Conservation (phyloP, 92 coral and sea anemone genomes). For the Heliopora coerulea region DNA sequence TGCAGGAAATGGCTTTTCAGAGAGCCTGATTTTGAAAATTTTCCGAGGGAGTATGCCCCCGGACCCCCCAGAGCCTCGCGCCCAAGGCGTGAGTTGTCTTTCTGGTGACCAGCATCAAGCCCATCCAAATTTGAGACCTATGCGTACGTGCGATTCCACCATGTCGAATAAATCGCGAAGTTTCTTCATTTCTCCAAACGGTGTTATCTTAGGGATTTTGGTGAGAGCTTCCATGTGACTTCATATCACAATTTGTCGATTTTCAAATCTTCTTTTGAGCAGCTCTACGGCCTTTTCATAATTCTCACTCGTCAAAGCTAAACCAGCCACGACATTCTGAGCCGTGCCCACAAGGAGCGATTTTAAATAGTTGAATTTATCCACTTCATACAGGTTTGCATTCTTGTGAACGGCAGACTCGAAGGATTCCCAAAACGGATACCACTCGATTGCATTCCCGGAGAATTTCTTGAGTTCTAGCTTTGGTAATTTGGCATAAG, state of each 20-base stretch:
- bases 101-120: too few species aligned
- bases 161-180: slow-evolving; percentile 55
- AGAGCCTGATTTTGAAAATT: too few species aligned
- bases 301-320: slow-evolving; percentile 40
- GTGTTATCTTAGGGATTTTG: slow-evolving; percentile 48
- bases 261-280: slow-evolving; percentile 63
- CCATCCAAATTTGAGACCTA: too few species aligned
- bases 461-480: slow-evolving; percentile 29
- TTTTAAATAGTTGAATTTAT: slow-evolving; percentile 22
- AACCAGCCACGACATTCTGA: slow-evolving; percentile 4
- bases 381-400: slow-evolving; percentile 15
- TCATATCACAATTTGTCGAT: slow-evolving; percentile 53
- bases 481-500: slow-evolving; percentile 32
- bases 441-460: slow-evolving; percentile 21
- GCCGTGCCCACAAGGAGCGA: slow-evolving; percentile 27
- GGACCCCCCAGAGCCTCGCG: too few species aligned
- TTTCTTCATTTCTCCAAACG: slow-evolving; percentile 36
- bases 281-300: slow-evolving; percentile 60
- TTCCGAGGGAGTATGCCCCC: too few species aligned
- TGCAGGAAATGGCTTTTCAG: too few species aligned
- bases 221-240: slow-evolving; percentile 67
- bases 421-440: slow-evolving; percentile 28
- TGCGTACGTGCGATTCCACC: slow-evolving; percentile 59
- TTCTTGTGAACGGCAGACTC: slow-evolving; percentile 27
- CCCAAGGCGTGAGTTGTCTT: too few species aligned